These are phyloP conservation scores for Brenthis ino DNA, from an alignment of 2,888 invertebrate species.

Conservation along the genomic window DNA sequence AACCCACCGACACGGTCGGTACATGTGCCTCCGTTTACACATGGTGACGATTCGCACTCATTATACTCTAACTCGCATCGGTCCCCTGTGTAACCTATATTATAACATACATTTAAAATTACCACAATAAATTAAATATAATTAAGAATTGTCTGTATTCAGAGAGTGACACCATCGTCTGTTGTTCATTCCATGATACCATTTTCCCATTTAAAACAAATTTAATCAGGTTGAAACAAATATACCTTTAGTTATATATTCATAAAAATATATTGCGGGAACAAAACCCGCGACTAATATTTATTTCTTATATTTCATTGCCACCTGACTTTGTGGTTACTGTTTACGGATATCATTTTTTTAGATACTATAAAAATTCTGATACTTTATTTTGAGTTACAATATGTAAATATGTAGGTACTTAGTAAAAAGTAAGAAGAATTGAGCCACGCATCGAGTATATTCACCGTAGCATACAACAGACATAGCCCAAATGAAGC, in stretches of 20 bases:
- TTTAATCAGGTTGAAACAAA: no score
- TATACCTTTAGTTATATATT: no score
- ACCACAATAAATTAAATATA: neutral
- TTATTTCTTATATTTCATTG: no score
- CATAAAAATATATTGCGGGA: no score
- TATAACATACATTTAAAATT: slow-evolving; percentile 24
- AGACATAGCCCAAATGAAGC: slow-evolving; percentile 13
- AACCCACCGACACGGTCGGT: slow-evolving; percentile 87
- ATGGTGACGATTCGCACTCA: slow-evolving; percentile 89
- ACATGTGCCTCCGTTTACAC: slow-evolving; percentile 88
- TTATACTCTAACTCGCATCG: slow-evolving; percentile 89
- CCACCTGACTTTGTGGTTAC: no score
- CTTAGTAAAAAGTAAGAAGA: no score
- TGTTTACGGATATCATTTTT: no score
- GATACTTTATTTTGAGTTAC: neutral
- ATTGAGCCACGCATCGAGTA: neutral
- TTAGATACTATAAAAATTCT: no score
- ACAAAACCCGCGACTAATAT: no score
- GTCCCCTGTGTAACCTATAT: slow-evolving; percentile 86
- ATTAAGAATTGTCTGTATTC: neutral
- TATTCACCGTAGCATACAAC: neutral
- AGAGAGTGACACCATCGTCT: no score
- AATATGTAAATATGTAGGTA: neutral
- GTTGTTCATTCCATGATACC: no score
- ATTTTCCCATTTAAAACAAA: no score